phyloP scores from a whole-genome alignment of 2,888 invertebrate species.

The Brachyptera putata region DNA sequence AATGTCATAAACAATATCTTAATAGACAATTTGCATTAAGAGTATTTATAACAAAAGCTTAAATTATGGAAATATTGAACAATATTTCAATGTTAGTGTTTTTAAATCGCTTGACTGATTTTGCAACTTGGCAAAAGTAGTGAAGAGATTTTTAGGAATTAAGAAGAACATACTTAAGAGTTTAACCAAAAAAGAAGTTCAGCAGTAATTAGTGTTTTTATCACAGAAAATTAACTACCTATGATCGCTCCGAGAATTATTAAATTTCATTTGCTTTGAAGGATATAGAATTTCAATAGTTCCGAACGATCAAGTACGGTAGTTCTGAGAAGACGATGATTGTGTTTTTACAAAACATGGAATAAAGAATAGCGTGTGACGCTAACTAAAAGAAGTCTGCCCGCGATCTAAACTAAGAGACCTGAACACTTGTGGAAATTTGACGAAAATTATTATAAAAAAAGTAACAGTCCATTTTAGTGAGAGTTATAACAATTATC shows the following conservation, averaged over 20 bases:
- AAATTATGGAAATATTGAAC: not conserved
- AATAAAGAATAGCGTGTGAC: too few species aligned
- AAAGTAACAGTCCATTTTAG: too few species aligned
- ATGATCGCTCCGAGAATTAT: too few species aligned
- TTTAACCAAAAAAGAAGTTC: constrained; percentile 7
- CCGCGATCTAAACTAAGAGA: too few species aligned
- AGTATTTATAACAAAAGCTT: constrained; percentile 11
- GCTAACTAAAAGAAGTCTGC: too few species aligned
- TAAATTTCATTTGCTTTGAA: not conserved
- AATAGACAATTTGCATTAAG: constrained; percentile 26
- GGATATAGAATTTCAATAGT: not conserved
- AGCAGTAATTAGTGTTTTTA: constrained; percentile 3
- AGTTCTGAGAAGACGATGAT: too few species aligned
- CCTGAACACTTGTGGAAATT: too few species aligned
- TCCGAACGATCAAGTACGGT: too few species aligned
- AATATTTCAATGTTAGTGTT: not conserved
- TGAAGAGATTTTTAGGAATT: constrained; percentile 7
- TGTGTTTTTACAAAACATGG: too few species aligned
- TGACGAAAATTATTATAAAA: too few species aligned
- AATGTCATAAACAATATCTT: constrained; percentile 19
- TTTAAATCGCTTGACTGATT: constrained; percentile 14
- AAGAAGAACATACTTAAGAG: not conserved
- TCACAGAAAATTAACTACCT: constrained; percentile 18
- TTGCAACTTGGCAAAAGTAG: constrained; percentile 3
- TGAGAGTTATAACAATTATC: too few species aligned